phyloP scores from a whole-genome alignment of 2,113 vertebrate species.

The Ariopsis seemanni region DNA sequence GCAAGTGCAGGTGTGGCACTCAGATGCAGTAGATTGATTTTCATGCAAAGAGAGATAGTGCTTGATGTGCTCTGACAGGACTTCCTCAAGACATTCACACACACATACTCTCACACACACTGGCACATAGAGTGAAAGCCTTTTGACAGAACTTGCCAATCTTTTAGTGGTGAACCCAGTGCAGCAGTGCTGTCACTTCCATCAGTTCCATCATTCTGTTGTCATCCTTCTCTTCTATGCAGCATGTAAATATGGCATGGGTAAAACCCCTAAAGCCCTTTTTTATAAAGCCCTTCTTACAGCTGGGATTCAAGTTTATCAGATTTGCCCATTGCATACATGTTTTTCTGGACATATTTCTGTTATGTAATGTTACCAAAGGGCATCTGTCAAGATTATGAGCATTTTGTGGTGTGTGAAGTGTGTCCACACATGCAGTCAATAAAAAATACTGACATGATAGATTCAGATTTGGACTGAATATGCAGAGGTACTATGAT shows the following conservation, averaged over 20 bases:
- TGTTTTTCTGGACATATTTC: neutral
- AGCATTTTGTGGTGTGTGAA: neutral
- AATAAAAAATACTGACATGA: neutral
- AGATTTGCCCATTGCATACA: neutral
- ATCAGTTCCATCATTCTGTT: constrained; percentile 42
- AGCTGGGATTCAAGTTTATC: neutral
- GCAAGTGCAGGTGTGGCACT: constrained; percentile 47
- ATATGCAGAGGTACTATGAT: neutral
- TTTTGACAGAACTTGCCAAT: constrained; percentile 48
- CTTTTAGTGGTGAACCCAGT: constrained; percentile 22
- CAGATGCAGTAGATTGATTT: constrained; percentile 50
- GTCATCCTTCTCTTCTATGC: constrained; percentile 37
- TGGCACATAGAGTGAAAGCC: constrained; percentile 34
- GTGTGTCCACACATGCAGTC: neutral
- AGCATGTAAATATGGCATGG: constrained; percentile 39
- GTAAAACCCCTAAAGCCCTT: constrained; percentile 10
- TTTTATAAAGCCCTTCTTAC: neutral
- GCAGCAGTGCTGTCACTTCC: constrained; percentile 44
- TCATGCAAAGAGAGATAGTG: constrained; percentile 44
- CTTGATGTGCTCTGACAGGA: constrained; percentile 49
- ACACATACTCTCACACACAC: constrained; percentile 7
- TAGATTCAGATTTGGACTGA: neutral
- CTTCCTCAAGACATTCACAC: constrained; percentile 37
- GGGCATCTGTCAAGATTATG: neutral
- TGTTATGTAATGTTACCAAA: neutral